These are phyloP conservation scores for Plecturocebus donacophilus DNA, from an alignment of 2,113 vertebrate genomes.

Conservation along the genomic window DNA sequence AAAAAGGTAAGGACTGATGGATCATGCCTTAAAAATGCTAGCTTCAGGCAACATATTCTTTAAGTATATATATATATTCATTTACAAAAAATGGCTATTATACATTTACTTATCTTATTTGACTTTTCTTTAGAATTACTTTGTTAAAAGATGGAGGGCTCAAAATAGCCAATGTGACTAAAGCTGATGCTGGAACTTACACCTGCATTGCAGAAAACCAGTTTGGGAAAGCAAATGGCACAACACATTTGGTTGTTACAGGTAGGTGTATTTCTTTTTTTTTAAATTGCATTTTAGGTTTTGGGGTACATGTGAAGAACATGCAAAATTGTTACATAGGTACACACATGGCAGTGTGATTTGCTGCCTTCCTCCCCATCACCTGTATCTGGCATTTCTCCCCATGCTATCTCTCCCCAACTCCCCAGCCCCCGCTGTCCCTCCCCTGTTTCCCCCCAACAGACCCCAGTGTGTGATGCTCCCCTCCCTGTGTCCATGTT, in stretches of 20 bases:
- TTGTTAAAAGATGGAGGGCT: constrained; percentile 91
- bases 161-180: constrained; percentile 91
- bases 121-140: constrained; percentile 82
- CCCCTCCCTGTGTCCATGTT: no score
- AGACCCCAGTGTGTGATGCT: no score
- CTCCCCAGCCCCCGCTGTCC: no score
- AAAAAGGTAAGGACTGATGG: not conserved
- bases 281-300: no score
- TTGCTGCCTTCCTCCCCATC: no score
- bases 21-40: not conserved
- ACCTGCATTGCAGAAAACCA: constrained; percentile 93
- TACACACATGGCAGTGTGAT: no score
- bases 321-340: no score
- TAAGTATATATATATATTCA: not conserved
- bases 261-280: constrained; percentile 81
- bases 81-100: not conserved
- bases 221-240: constrained; percentile 93
- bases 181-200: constrained; percentile 90
- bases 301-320: no score
- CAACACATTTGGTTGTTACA: constrained; percentile 90
- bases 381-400: no score
- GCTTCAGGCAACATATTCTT: not conserved
- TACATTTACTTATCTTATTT: not conserved
- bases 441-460: no score
- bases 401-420: no score